phyloP scores from a whole-genome alignment of 1,140 invertebrate species.

The Sinonovacula constricta region DNA sequence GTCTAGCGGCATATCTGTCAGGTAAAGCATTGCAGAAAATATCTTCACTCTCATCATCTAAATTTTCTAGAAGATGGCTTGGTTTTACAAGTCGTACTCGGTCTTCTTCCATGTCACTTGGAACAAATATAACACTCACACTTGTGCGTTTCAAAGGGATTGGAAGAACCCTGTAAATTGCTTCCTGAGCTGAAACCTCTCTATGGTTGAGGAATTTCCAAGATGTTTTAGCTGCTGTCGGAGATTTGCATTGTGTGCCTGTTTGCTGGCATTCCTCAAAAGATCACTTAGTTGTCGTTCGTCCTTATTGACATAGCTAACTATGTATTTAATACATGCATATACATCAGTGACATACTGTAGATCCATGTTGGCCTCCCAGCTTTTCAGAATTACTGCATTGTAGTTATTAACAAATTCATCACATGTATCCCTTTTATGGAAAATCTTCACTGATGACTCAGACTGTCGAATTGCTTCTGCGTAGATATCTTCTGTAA shows the following conservation, averaged over 20 bases:
- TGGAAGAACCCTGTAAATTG: slow-evolving; percentile 18
- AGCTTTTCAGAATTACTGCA: not conserved
- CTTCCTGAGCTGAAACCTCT: slow-evolving; percentile 29
- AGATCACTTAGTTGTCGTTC: slow-evolving; percentile 6
- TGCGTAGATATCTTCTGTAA: not conserved
- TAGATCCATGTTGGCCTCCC: slow-evolving; percentile 20
- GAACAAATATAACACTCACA: slow-evolving; percentile 15
- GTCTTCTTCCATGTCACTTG: slow-evolving; percentile 5
- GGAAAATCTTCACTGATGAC: not conserved
- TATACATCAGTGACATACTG: slow-evolving; percentile 9
- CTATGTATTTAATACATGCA: slow-evolving; percentile 13
- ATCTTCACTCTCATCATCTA: slow-evolving; percentile 36
- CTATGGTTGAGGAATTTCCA: slow-evolving; percentile 31
- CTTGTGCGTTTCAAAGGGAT: slow-evolving; percentile 16
- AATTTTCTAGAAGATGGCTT: not conserved
- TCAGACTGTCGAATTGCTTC: not conserved
- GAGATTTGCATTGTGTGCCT: not conserved
- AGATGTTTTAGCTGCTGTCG: slow-evolving; percentile 19
- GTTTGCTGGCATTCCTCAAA: slow-evolving; percentile 11
- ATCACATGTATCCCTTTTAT: not conserved
- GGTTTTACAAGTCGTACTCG: not conserved
- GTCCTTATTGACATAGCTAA: slow-evolving; percentile 9
- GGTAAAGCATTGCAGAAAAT: not conserved
- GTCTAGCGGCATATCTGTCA: slow-evolving; percentile 29
- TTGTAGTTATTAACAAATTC: slow-evolving; percentile 8